Evolutionary conservation across 2,113 vertebrate genomes (phyloP).

Genomic region (Corythoichthys intestinalis): DNA sequence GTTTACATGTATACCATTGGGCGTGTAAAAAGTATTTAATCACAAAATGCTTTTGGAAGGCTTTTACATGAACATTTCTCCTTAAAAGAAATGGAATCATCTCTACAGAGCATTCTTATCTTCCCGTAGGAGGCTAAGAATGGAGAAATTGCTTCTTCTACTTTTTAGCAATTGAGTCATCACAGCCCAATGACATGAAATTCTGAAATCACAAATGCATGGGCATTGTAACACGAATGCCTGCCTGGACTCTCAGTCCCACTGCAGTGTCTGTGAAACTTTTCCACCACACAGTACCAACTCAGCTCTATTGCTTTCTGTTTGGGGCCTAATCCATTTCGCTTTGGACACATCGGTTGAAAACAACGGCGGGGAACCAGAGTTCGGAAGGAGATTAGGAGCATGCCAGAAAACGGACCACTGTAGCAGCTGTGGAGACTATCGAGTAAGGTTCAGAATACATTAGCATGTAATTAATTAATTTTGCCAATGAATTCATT

Average conservation of each 20-base stretch:
- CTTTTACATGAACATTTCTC: not conserved
- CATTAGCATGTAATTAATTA: too few species aligned
- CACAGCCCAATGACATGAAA: slow-evolving; percentile 90
- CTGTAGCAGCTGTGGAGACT: not conserved
- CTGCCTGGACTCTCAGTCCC: slow-evolving; percentile 80
- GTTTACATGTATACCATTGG: slow-evolving; percentile 69
- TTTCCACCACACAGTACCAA: not conserved
- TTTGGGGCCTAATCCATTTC: not conserved
- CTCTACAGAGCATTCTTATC: slow-evolving; percentile 15
- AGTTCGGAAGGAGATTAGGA: not conserved
- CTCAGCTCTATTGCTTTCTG: not conserved
- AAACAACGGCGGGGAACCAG: not conserved
- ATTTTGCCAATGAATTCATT: too few species aligned
- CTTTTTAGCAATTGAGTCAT: slow-evolving; percentile 40
- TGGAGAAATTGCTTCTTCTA: not conserved
- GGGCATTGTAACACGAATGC: slow-evolving; percentile 73
- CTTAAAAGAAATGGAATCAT: not conserved
- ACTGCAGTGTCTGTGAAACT: slow-evolving; percentile 60
- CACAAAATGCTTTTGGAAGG: slow-evolving; percentile 2
- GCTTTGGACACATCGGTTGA: not conserved
- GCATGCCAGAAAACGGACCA: not conserved
- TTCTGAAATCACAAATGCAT: slow-evolving; percentile 77
- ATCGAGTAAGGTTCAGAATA: not conserved
- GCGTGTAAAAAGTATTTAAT: slow-evolving; percentile 28
- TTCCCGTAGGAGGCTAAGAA: slow-evolving; percentile 29